phyloP scores from a whole-genome alignment of 1,140 invertebrate genomes.

The Phymastichus coffea region DNA sequence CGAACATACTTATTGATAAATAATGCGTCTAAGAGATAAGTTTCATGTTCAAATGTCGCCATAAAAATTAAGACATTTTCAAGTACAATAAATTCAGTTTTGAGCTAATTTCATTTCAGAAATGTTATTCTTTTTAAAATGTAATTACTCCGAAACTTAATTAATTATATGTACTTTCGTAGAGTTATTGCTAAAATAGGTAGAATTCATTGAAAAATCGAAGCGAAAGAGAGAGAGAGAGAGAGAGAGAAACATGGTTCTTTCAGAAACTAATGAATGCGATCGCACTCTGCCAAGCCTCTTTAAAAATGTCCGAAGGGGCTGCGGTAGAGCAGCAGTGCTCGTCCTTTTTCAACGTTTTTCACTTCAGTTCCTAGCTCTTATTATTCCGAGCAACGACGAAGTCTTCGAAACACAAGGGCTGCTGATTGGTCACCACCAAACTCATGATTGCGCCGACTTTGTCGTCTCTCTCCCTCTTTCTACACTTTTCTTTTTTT shows the following conservation, averaged over 20 bases:
- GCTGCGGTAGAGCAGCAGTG: background rate
- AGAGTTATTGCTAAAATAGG: no score
- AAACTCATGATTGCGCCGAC: constrained; percentile 40
- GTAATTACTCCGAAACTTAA: no score
- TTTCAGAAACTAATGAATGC: constrained; percentile 39
- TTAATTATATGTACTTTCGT: no score
- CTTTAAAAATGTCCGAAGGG: constrained; percentile 34
- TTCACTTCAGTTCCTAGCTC: constrained; percentile 26
- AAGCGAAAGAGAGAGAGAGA: background rate
- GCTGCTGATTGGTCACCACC: constrained; percentile 41
- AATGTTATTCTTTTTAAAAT: no score
- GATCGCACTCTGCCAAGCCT: constrained; percentile 39
- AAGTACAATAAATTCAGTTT: no score
- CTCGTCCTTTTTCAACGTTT: constrained; percentile 8
- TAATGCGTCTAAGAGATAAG: no score
- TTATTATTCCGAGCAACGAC: constrained; percentile 34
- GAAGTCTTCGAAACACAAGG: constrained; percentile 35
- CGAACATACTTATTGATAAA: no score
- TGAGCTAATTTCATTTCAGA: no score
- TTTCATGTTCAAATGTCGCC: no score
- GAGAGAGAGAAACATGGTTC: background rate
- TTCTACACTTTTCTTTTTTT: constrained; percentile 9
- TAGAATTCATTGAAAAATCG: constrained; percentile 7
- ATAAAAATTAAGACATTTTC: no score
- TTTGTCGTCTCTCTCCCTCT: constrained; percentile 23